Base-by-base conservation (phyloP, 2,888 invertebrate genomes). In the Tinea trinotella region DNA sequence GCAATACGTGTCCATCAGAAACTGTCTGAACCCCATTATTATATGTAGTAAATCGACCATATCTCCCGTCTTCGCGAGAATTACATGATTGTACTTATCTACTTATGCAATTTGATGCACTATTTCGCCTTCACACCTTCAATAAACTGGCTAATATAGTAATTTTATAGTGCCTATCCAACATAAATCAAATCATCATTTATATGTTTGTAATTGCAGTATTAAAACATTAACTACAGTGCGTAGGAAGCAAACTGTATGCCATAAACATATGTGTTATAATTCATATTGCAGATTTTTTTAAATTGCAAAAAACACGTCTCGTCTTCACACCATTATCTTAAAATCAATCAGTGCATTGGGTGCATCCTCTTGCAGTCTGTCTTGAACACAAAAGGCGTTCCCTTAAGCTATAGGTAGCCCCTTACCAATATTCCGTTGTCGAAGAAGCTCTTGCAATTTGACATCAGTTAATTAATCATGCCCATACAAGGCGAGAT, bases 401-500 rank as follows among this genome's bases (percentile, higher is more conserved):
- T 24, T 22, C 50, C 50, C 24, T 3, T 5, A n/a, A 50, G 50
- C 50, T 24, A 50, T 24, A 12, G 50, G 50, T 24, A 50, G 24
- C 24, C 19, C 46, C 13, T 50, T 13, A 7, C n/a, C 50, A 22
- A 50, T 24, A 6, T 9, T 9, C 66, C 68, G 68, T 68, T 68
- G 68, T 62, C 60, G 66, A 70, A 68, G 68, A 71, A 66, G 66
- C 64, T 59, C 60, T 58, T 59, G 60, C 68, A 59, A 61, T 62
- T 60, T 64, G 62, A 68, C 73, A 76, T 76, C 71, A 56, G 57
- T 65, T 69, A 68, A 79, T 80, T 79, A 77, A 77, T 77, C 76
- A 70, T 61, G 57, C 52, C 64, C 76, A 61, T 76, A 68, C 72
- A 78, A 61, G 76, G 76, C 36, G 54, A 63, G 63, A 59, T 61